Conservation (phyloP, 2,888 invertebrate genomes). For the Leptopilina drosophilae region DNA sequence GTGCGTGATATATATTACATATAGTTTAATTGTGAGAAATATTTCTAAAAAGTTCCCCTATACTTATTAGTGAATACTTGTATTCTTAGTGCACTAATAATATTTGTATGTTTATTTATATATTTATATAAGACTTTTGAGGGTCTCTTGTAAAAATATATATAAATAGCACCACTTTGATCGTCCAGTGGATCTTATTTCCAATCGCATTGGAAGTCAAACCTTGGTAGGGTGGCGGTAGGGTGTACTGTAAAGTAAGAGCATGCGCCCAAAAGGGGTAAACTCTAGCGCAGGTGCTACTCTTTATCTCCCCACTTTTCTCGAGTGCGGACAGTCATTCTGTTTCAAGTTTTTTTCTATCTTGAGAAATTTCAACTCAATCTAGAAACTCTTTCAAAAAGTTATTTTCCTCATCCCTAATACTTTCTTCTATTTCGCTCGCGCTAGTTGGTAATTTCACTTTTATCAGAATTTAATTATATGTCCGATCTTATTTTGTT, state of each 20-base stretch:
- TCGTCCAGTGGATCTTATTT: constrained; percentile 56
- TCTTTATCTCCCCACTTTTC: constrained; percentile 52
- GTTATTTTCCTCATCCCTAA: too few relatives aligned
- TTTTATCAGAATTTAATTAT: too few relatives aligned
- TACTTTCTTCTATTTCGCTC: too few relatives aligned
- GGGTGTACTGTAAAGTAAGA: constrained; percentile 58
- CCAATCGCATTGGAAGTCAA: constrained; percentile 68
- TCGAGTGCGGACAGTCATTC: constrained; percentile 59
- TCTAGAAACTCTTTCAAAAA: not conserved
- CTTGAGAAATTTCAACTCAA: constrained; percentile 61
- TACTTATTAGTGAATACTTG: too few relatives aligned
- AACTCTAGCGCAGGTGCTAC: constrained; percentile 73
- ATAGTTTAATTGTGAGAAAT: too few relatives aligned
- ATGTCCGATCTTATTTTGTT: too few relatives aligned
- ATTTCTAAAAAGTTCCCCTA: too few relatives aligned
- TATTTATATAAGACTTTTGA: too few relatives aligned
- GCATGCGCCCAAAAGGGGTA: constrained; percentile 72
- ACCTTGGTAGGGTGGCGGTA: constrained; percentile 63
- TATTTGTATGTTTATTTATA: too few relatives aligned
- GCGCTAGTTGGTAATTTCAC: too few relatives aligned
- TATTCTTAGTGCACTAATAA: too few relatives aligned
- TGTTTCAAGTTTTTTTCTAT: constrained; percentile 66
- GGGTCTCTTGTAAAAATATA: constrained; percentile 40
- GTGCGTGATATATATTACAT: too few relatives aligned
- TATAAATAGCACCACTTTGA: constrained; percentile 50